Conservation (phyloP, 1,140 invertebrate species). For the Ctenoplectra terminalis region DNA sequence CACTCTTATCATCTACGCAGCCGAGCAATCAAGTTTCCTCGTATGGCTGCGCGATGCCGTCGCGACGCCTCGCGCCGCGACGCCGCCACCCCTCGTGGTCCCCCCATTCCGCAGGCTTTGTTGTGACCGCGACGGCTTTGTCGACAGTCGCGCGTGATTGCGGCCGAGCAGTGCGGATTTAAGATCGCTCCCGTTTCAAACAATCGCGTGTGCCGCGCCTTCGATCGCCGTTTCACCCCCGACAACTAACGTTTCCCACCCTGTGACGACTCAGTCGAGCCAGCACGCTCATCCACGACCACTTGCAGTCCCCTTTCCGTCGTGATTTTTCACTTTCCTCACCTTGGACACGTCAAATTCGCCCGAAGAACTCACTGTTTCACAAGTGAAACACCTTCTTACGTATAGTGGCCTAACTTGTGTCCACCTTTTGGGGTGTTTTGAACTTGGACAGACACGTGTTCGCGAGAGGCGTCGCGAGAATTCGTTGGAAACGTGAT, state of each 20-base stretch:
- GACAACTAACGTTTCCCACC: not conserved
- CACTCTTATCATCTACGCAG: too few species aligned
- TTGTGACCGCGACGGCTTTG: slow-evolving; percentile 66
- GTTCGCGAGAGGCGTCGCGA: not conserved
- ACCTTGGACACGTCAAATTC: not conserved
- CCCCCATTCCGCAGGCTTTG: slow-evolving; percentile 46
- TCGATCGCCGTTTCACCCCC: not conserved
- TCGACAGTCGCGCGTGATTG: slow-evolving; percentile 63
- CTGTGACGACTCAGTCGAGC: not conserved
- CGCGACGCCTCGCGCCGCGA: slow-evolving; percentile 25
- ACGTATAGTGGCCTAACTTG: too few species aligned
- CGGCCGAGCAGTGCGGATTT: slow-evolving; percentile 37
- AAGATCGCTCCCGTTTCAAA: slow-evolving; percentile 36
- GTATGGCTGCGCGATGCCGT: slow-evolving; percentile 1
- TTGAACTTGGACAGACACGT: not conserved
- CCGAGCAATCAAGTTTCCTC: not conserved
- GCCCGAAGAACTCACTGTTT: not conserved
- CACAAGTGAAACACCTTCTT: not conserved
- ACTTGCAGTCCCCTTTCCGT: not conserved
- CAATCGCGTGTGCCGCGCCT: slow-evolving; percentile 39
- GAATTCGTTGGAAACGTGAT: not conserved
- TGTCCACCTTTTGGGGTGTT: too few species aligned
- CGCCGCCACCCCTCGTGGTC: slow-evolving; percentile 61
- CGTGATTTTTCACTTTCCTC: too few species aligned
- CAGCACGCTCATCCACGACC: slow-evolving; percentile 24